Percentiles rank a stretch among this genome's conserved stretches.
Conservation (phyloP, 2,113 vertebrate species). For the Sigmodon hispidus region DNA sequence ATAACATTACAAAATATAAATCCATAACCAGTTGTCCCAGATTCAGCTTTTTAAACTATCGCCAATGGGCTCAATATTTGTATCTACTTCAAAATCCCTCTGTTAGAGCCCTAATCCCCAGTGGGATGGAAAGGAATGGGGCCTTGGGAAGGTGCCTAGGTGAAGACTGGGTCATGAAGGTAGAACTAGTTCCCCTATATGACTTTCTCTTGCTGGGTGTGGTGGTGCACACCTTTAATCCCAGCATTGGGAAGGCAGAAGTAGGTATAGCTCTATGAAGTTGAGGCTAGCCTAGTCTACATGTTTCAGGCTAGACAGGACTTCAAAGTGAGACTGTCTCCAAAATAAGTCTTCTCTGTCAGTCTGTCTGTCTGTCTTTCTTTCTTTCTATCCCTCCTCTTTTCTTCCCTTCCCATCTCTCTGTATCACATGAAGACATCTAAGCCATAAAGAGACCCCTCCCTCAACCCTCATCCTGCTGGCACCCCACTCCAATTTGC, state of each 20-base stretch:
- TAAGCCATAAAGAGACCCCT: not conserved
- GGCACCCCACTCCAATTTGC: not conserved
- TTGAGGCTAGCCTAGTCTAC: not conserved
- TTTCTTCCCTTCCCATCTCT: not conserved
- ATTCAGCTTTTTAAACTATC: not conserved
- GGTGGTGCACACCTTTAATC: not conserved
- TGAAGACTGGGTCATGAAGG: not conserved
- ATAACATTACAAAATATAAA: not conserved
- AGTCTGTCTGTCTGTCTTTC: not conserved
- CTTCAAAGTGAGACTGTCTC: no score
- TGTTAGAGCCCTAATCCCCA: not conserved
- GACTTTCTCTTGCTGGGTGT: not conserved
- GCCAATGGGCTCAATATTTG: not conserved
- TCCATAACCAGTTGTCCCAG: not conserved
- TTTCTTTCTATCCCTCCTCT: no score
- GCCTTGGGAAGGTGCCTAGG: no score
- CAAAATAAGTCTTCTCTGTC: not conserved
- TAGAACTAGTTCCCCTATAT: not conserved
- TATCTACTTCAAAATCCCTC: not conserved
- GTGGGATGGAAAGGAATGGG: no score
- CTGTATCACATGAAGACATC: not conserved
- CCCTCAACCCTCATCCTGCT: not conserved
- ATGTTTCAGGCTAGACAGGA: not conserved
- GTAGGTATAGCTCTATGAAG: not conserved
- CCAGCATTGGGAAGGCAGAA: not conserved